Evolutionary conservation across 1,140 invertebrate genomes (phyloP).

Genomic region (Cydia fagiglandana): DNA sequence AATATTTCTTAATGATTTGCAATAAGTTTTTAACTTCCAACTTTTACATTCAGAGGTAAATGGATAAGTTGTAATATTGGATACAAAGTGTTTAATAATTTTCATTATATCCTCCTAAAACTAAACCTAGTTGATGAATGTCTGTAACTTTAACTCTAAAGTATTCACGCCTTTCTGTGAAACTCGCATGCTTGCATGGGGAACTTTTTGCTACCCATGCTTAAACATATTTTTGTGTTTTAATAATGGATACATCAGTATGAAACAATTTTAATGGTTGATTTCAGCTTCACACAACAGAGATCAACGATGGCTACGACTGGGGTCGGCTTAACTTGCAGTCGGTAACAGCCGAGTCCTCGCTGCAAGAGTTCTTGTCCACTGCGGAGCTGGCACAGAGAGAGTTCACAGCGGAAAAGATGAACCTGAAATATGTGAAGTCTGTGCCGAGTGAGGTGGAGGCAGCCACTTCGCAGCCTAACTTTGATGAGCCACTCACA

Average conservation of each 20-base stretch:
- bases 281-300: conserved; percentile 90
- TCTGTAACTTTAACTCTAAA: too few species aligned
- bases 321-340: conserved; percentile 94
- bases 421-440: conserved; percentile 87
- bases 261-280: conserved; percentile 9
- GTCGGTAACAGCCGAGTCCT: conserved; percentile 97
- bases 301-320: conserved; percentile 93
- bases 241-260: too few species aligned
- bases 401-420: conserved; percentile 94
- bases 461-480: conserved; percentile 64
- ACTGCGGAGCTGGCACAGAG: conserved; percentile 96
- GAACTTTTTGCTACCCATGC: too few species aligned
- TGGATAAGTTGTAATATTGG: too few species aligned
- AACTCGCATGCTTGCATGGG: too few species aligned
- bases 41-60: not conserved
- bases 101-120: too few species aligned
- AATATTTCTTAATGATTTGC: not conserved
- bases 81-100: too few species aligned
- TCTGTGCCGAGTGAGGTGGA: conserved; percentile 61
- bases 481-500: conserved; percentile 72
- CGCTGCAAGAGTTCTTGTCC: conserved; percentile 96
- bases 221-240: too few species aligned
- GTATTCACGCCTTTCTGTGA: too few species aligned
- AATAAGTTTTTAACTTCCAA: not conserved
- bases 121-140: too few species aligned